Percentiles rank a stretch among this genome's conserved stretches.
These are phyloP conservation scores for Cinara cedri DNA, from an alignment of 2,888 invertebrate species.

Conservation along the genomic window DNA sequence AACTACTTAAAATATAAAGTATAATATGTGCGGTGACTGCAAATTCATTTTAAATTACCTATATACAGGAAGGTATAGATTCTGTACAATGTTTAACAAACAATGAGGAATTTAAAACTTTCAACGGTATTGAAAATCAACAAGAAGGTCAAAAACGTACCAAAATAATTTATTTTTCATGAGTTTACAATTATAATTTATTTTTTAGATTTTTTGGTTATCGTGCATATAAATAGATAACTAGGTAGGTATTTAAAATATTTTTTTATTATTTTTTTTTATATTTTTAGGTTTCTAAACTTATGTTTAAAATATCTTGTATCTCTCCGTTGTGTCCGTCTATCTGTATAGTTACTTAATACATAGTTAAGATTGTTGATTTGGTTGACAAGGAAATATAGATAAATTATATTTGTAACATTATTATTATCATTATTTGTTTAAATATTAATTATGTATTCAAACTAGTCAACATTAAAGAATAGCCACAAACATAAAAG, in stretches of 20 bases:
- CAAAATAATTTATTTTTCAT: neutral
- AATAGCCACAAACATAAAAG: too few relatives aligned
- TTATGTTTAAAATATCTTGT: too few relatives aligned
- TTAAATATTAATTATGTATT: too few relatives aligned
- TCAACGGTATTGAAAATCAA: conserved; percentile 4
- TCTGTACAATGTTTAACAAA: conserved; percentile 1
- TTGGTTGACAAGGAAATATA: too few relatives aligned
- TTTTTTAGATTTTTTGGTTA: neutral
- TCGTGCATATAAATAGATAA: neutral
- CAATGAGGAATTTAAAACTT: conserved; percentile 14
- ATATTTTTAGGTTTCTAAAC: too few relatives aligned
- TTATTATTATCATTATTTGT: too few relatives aligned
- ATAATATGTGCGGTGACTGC: neutral
- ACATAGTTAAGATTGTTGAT: too few relatives aligned
- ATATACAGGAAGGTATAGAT: neutral
- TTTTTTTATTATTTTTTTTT: neutral
- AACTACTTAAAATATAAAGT: conserved; percentile 2
- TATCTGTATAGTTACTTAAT: too few relatives aligned
- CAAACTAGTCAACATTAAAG: too few relatives aligned
- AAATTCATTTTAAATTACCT: neutral
- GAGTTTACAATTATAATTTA: neutral
- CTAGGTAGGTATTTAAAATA: neutral
- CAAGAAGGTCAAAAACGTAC: neutral
- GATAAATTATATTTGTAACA: too few relatives aligned
- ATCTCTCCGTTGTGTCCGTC: too few relatives aligned